phyloP scores from a whole-genome alignment of 30 jellyfish, hydroid and myxozoan genomes.

The Turritopsis rubra region DNA sequence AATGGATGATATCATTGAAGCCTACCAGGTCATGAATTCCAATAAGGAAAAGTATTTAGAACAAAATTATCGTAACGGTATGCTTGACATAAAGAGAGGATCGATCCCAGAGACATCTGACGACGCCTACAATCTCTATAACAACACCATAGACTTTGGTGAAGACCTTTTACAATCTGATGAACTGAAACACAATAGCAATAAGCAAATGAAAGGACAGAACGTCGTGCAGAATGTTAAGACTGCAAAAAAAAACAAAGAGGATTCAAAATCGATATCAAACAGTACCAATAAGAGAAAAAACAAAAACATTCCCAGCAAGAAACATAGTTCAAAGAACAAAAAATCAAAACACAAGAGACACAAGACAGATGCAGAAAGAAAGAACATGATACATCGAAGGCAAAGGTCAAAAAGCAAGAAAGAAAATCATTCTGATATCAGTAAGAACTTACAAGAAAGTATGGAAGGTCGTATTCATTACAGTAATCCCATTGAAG shows the following conservation, averaged over 20 bases:
- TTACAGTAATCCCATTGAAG: not conserved
- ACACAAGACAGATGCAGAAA: not conserved
- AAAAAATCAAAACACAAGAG: not conserved
- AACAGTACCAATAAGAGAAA: not conserved
- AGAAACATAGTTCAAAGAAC: not conserved
- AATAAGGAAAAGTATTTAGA: not conserved
- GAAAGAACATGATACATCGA: not conserved
- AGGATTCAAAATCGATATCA: not conserved
- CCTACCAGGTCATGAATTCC: not conserved
- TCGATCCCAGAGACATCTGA: constrained; percentile 28
- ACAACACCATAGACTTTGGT: not conserved
- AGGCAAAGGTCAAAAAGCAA: not conserved
- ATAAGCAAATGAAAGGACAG: not conserved
- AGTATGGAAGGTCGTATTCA: constrained; percentile 7
- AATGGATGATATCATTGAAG: constrained; percentile 5
- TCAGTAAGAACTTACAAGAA: not conserved
- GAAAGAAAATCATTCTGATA: not conserved
- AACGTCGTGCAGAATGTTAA: not conserved
- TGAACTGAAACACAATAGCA: not conserved
- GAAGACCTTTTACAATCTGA: not conserved
- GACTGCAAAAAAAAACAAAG: not conserved
- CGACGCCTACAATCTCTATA: constrained; percentile 17
- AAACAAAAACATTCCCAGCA: constrained; percentile 10
- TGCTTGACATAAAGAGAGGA: constrained; percentile 8
- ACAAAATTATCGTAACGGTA: not conserved